Base-by-base conservation (phyloP, 2,888 invertebrate genomes). In the Itoplectis maculator region DNA sequence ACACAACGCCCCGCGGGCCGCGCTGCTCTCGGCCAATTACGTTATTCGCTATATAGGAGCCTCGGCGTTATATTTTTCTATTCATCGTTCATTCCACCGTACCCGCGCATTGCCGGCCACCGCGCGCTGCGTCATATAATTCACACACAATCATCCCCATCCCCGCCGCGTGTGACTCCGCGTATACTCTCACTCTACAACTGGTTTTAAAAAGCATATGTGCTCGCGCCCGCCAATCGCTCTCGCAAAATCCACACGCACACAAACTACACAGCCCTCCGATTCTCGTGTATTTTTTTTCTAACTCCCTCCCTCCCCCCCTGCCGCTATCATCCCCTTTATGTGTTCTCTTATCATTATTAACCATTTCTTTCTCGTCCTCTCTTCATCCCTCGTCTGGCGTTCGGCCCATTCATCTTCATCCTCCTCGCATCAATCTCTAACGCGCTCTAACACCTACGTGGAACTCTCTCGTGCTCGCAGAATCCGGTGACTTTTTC, bases 51-150 rank as follows among this genome's bases (percentile, higher is more conserved):
- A n/a, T n/a, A n/a, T n/a, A n/a, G n/a, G n/a, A 65, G 20, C 29
- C 49, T 35, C 47, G 15, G 7, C 29, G 29, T 15, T 29, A 29
- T 29, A 29, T 66, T 49, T 73, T 61, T 49, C 49, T 49, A 73
- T 61, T 49, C 11, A 61, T 61, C 37, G 8, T 37, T 61, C 73
- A 61, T 37, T 11, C 18, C n/a, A n/a, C n/a, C n/a, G n/a, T n/a
- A n/a, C n/a, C n/a, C n/a, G n/a, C n/a, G n/a, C n/a, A n/a, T n/a
- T n/a, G n/a, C 80, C 76, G 82, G 79, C 81, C 72, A 73, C 49
- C 35, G 80, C 81, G n/a, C 82, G 80, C 82, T 82, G 81, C 82
- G 79, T 81, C 81, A 75, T 77, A 73, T 77, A 73, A 51, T 54
- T 56, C 51, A 59, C 20, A 54, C 49, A 45, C 49, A 61, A 42